A percentile compares a stretch with the other conserved stretches of the same genome.
Conservation (phyloP, 2,113 vertebrate genomes). For the Lophochroa leadbeateri region DNA sequence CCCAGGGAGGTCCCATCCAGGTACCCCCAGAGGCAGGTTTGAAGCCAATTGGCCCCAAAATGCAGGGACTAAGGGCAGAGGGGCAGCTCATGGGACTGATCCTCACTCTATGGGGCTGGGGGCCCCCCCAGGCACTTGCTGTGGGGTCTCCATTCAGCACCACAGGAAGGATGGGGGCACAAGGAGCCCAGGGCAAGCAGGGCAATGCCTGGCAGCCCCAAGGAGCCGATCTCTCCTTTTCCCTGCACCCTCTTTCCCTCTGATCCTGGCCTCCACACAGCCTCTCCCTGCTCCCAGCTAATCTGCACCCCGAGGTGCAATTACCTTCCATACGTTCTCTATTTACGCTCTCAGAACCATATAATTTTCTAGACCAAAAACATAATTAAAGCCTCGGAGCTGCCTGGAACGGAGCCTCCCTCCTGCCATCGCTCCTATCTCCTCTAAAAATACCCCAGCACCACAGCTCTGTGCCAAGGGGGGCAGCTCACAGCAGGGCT, state of each 20-base stretch:
- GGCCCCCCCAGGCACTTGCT: neutral
- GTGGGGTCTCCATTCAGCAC: neutral
- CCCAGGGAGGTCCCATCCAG: neutral
- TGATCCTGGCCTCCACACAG: neutral
- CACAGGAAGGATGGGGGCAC: accelerated
- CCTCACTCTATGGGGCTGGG: neutral
- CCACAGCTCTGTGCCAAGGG: neutral
- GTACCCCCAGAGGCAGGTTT: accelerated
- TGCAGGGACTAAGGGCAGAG: accelerated
- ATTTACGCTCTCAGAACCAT: neutral
- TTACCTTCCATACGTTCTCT: neutral
- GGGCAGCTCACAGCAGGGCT: neutral
- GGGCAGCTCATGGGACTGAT: neutral
- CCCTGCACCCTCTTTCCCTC: neutral
- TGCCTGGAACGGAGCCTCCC: neutral
- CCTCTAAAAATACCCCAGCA: neutral
- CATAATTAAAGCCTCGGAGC: slow-evolving; percentile 3
- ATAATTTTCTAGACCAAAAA: slow-evolving; percentile 12
- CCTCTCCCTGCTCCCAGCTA: neutral
- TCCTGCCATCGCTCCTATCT: neutral
- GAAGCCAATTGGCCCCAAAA: neutral
- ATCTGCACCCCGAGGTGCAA: slow-evolving; percentile 38
- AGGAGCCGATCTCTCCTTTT: neutral
- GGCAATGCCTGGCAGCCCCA: neutral
- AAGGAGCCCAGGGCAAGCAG: neutral